Base-by-base conservation (phyloP, 2,113 vertebrate genomes). In the Pongo pygmaeus region DNA sequence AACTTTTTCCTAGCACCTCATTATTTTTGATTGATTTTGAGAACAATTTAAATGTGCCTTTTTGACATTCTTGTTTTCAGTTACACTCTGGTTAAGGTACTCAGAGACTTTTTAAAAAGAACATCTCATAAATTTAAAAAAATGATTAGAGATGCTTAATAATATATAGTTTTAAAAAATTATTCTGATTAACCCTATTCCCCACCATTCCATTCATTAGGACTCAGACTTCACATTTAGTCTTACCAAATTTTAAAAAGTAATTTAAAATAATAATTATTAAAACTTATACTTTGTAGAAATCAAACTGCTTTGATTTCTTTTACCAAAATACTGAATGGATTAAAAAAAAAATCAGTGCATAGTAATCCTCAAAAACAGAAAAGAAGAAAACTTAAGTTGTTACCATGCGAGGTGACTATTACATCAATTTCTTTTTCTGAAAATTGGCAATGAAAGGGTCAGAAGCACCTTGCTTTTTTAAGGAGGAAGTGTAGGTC, bases 21-120 rank as follows among this genome's bases (percentile, higher is more conserved):
- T 98, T 98, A 98, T 98, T 97, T 98, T 97, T 98, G 98, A 98
- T 98, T 98, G 98, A 98, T 98, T 98, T 96, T 96, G 78, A 97
- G 98, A 98, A 98, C 97, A 98, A 97, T 98, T 97, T 98, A 96
- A 98, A 94, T 64, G 97, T 97, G 97, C 97, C 97, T 98, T 97
- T 97, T 97, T 98, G 98, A 98, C 97, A 98, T 98, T 97, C 94
- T 97, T 97, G 98, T 97, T 98, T 98, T 98, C 96, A 97, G 95
- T 91, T 96, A 95, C 72, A 93, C 83, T 97, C 91, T 95, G 94
- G 93, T 91, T 98, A 96, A 97, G 86, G 94, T 96, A 97, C 89
- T 98, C 72, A 91, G 89, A 98, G 98, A 96, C 93, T 94, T 97
- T 96, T 69, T 95, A 91, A 79, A 97, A 97, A 97, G 97, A 97